phyloP scores from a whole-genome alignment of 2,113 vertebrate species.

The Solea solea region DNA sequence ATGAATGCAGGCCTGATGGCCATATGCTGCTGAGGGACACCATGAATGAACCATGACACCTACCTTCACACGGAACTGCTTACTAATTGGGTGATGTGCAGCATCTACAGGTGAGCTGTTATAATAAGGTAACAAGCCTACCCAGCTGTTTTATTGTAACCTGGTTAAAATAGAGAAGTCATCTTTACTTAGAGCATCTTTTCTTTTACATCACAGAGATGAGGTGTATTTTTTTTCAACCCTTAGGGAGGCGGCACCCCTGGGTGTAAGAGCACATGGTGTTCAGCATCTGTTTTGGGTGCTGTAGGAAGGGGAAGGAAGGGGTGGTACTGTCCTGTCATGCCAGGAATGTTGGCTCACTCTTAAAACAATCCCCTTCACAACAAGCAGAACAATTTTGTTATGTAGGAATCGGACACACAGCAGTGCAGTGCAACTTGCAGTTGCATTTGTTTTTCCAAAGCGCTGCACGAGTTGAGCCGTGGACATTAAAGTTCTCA shows the following conservation, averaged over 20 bases:
- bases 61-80: constrained; percentile 1
- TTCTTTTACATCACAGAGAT: constrained; percentile 24
- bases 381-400: constrained; percentile 8
- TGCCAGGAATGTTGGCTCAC: constrained; percentile 63
- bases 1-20: constrained; percentile 42
- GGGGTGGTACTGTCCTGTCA: constrained; percentile 24
- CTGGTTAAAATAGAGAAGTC: background rate
- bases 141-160: background rate
- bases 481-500: background rate
- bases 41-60: constrained; percentile 51
- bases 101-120: constrained; percentile 60
- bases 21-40: constrained; percentile 30
- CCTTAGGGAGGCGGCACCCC: constrained; percentile 9
- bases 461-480: background rate
- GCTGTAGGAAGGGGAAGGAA: constrained; percentile 31
- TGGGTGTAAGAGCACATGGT: constrained; percentile 17
- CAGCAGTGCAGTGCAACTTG: background rate
- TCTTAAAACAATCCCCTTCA: constrained; percentile 24
- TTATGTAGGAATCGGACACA: constrained; percentile 24
- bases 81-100: background rate
- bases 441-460: background rate
- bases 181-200: constrained; percentile 11
- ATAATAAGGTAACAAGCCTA: constrained; percentile 2
- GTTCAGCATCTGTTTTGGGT: constrained; percentile 41
- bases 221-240: constrained; percentile 44